Base-by-base conservation (phyloP, 2,888 invertebrate genomes). In the Melinaea marsaeus region DNA sequence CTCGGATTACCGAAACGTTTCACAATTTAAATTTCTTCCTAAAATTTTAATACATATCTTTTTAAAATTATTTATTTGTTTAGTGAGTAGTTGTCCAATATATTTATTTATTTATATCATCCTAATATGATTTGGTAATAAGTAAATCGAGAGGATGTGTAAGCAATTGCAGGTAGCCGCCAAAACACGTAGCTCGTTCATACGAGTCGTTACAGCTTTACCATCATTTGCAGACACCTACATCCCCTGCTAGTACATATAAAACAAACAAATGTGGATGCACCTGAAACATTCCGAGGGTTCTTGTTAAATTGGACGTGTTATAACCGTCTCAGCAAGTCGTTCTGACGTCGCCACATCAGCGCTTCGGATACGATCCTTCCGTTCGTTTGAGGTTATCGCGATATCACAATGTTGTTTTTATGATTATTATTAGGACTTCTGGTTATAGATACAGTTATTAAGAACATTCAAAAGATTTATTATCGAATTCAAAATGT, bases 161-260 rank as follows among this genome's bases (percentile, higher is more conserved):
- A 82, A 85, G 77, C 82, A 83, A 86, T 84, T 85, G 82, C 70
- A 77, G 76, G 78, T 67, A 80, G 79, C 83, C 85, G 85, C 86
- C 86, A 87, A 86, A 88, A 87, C 88, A 89, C 88, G 88, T 88
- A 85, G 75, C 82, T 81, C 83, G 85, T 86, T 88, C 85, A 86
- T 83, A 85, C 76, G 72, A 73, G 77, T 84, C 81, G 84, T 86
- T 85, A 84, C 76, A 77, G 73, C 69, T 68, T 55, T 72, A 66
- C 86, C 86, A 81, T 71, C 68, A 68, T 75, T 62, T 65, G 65
- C 69, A 73, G 86, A 81, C 70, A 81, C 80, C 70, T 68, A 70
- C 68, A 70, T 67, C 63, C 63, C 63, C 61, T 61, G 63, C 62
- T 60, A 67, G 68, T 57, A 63, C 66, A 63, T 65, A 60, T 67